Percentiles rank a stretch among this genome's conserved stretches.
Evolutionary conservation across 2,113 vertebrate genomes (phyloP).

Genomic region (Australoheros scitulus): DNA sequence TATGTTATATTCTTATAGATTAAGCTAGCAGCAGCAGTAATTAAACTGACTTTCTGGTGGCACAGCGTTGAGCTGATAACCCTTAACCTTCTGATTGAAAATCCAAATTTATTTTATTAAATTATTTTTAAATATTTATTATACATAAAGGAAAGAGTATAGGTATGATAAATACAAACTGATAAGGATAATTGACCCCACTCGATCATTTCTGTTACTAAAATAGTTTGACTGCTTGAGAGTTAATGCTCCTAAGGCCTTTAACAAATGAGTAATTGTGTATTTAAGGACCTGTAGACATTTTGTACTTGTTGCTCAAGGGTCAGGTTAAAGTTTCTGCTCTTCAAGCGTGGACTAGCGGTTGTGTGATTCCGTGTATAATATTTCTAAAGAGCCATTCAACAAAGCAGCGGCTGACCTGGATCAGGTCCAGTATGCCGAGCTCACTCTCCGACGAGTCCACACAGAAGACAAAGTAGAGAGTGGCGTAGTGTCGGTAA

Average conservation of each 20-base stretch:
- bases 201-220: neutral
- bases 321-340: neutral
- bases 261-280: neutral
- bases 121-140: neutral
- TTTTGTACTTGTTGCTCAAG: neutral
- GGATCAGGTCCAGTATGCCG: conserved; percentile 94
- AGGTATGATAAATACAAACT: neutral
- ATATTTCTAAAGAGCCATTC: neutral
- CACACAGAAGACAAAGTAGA: conserved; percentile 95
- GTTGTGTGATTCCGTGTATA: neutral
- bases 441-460: conserved; percentile 94
- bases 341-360: neutral
- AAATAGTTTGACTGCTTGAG: neutral
- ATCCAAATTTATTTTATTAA: neutral
- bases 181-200: neutral
- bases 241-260: neutral
- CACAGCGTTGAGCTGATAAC: too few species aligned
- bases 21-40: neutral
- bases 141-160: neutral
- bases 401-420: conserved; percentile 76
- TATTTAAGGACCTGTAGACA: neutral
- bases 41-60: neutral
- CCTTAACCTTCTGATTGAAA: too few species aligned
- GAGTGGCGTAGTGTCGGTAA: conserved; percentile 90
- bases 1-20: too few species aligned